Percentiles rank a stretch among this genome's conserved stretches.
phyloP scores from a whole-genome alignment of 2,113 vertebrate genomes.

The Odontophorus gujanensis region DNA sequence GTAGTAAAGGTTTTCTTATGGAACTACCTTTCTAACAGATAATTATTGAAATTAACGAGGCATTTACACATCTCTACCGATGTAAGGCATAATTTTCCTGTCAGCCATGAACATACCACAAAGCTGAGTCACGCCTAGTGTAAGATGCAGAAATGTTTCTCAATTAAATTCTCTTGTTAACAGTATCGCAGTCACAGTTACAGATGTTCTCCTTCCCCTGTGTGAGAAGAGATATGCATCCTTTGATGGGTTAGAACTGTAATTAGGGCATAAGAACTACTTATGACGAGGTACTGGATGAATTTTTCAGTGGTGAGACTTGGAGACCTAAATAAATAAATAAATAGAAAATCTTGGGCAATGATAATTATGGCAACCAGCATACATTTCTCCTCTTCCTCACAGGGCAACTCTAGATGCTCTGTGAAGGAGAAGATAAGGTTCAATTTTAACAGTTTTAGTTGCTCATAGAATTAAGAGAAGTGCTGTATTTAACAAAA shows the following conservation, averaged over 20 bases:
- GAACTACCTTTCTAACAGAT: constrained; percentile 19
- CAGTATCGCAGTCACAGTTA: background rate
- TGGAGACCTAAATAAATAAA: background rate
- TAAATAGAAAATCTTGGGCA: background rate
- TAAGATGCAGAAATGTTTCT: constrained; percentile 27
- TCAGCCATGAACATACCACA: background rate
- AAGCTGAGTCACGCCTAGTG: constrained; percentile 23
- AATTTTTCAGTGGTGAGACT: background rate
- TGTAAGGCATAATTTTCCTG: constrained; percentile 56
- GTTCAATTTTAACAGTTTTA: background rate
- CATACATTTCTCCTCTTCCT: background rate
- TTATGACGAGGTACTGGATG: background rate
- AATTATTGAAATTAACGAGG: constrained; percentile 56
- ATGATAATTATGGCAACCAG: background rate
- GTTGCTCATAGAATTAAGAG: background rate
- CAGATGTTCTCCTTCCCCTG: background rate
- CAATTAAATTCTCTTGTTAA: constrained; percentile 57
- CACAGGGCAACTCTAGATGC: background rate
- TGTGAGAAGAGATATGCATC: background rate
- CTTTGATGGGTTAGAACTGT: constrained; percentile 30
- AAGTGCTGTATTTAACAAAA: background rate
- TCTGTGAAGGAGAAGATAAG: background rate
- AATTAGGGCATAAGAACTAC: background rate
- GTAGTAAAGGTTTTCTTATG: background rate
- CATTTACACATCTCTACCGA: constrained; percentile 33